Evolutionary conservation across 2,797 vertebrate genomes (phyloP), one percentile per base, ranked within the genome.

Genomic region (Nothura maculosa): DNA sequence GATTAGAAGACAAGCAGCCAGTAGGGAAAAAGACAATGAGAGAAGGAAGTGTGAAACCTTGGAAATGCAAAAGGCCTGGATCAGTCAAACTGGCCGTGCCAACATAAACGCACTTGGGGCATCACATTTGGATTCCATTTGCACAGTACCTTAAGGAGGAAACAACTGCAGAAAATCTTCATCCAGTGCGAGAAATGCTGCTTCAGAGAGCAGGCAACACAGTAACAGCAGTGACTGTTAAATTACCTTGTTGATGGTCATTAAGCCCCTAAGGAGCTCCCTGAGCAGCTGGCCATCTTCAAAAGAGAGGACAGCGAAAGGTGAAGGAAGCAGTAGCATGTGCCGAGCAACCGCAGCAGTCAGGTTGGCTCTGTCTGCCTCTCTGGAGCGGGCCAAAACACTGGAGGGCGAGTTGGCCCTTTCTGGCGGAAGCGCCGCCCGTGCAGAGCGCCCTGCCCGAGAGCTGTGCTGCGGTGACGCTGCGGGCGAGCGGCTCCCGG

Each of bases 371-470:
- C 3, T 6, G 40, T 36, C 28, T 12, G 22, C 42, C 28, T 67
- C 40, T 60, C 80, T 12, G 77, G 61, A 67, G 3, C n/a, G 36
- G 34, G n/a, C 42, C n/a, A 24, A 55, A 22, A 12, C 34, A 42
- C 3, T 0, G 4, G 15, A 1, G 2, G 4, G 17, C 1, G 2
- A 14, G 22, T 54, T 80, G 38, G 57, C 36, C 16, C 9, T 58
- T 73, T 73, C 5, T 30, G 34, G 69, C 81, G 16, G 32, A 32
- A 54, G 64, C 34, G 9, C 30, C 1, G 1, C 42, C 54, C 61
- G 42, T 55, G 52, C 21, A 0, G 0, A n/a, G 17, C 85, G 81
- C 36, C 17, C 6, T 0, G 9, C 28, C 1, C 60, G 21, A 4
- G 32, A 28, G 13, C 25, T 13, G 64, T 6, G 13, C 3, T 0